A percentile compares a stretch with the other conserved stretches of the same genome.
phyloP scores from a whole-genome alignment of 2,113 vertebrate species.

The Herpetotheres cachinnans region DNA sequence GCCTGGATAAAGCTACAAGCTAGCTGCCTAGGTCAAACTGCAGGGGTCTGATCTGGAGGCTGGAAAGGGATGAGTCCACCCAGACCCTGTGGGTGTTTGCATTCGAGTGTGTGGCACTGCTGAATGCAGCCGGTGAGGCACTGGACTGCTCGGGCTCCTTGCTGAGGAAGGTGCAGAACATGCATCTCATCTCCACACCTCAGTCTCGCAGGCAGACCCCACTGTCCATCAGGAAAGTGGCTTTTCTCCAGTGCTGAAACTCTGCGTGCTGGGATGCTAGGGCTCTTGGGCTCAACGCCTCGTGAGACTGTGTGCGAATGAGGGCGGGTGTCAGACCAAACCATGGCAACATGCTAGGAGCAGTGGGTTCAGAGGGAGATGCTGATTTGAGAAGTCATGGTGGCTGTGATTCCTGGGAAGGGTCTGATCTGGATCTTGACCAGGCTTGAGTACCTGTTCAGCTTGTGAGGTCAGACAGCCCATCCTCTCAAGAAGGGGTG shows the following conservation, averaged over 20 bases:
- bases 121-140: accelerated
- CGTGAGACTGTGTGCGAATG: neutral
- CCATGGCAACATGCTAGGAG: accelerated
- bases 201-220: neutral
- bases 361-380: neutral
- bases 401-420: neutral
- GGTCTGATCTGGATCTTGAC: neutral
- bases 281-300: neutral
- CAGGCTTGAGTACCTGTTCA: neutral
- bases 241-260: neutral
- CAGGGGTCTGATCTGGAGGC: neutral
- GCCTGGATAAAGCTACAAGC: neutral
- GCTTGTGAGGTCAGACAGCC: neutral
- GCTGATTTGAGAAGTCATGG: neutral
- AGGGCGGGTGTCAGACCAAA: neutral
- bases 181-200: neutral
- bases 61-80: neutral
- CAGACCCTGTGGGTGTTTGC: accelerated
- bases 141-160: neutral
- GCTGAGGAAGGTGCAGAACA: neutral
- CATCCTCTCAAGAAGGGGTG: neutral
- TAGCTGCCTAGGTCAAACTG: neutral
- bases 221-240: neutral
- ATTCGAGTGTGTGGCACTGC: neutral
- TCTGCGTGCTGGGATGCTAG: neutral